Base-by-base conservation (phyloP, 2,888 invertebrate genomes). In the Rotaria socialis region DNA sequence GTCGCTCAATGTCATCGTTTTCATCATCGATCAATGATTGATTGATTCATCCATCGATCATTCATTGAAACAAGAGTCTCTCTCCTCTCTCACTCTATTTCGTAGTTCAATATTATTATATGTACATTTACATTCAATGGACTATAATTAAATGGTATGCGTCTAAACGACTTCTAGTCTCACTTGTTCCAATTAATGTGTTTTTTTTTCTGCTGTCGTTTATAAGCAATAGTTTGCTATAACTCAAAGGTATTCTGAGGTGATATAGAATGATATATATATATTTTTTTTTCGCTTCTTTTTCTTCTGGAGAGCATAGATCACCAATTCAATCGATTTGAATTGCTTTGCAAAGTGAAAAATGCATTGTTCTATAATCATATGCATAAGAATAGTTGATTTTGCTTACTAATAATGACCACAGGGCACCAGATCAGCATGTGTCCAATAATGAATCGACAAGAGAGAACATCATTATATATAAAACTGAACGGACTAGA, bases 1-100 rank as follows among this genome's bases (percentile, higher is more conserved):
- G 35, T 67, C 16, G 35, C 10, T 67, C 67, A 67, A 67, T 67
- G 67, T 67, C 67, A 67, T 67, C 67, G 2, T 67, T 80, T 47
- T 80, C 47, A 47, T 80, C 80, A 80, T 80, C 47, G 11, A 80
- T 47, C 10, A 47, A 43, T 80, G 47, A 47, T 80, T 80, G 80
- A 67, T 67, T 56, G 56, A 35, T 35, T 47, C n/a, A 47, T 80
- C 35, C n/a, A 47, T 80, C 35, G 67, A 67, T 67, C 67, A 19
- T 27, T 67, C 19, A 24, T 80, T 80, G 43, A 47, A 80, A 35
- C 24, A 80, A 47, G 47, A 80, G 24, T 41, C 47, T 43, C n/a
- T 47, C 80, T 47, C n/a, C 47, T 24, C 35, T 24, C 35, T 35
- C 35, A 35, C 35, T 35, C 35, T 35, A 35, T 35, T 2, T 2